Percentiles rank a stretch among this genome's conserved stretches.
phyloP scores from a whole-genome alignment of 2,113 vertebrate species.

The Mobula hypostoma region DNA sequence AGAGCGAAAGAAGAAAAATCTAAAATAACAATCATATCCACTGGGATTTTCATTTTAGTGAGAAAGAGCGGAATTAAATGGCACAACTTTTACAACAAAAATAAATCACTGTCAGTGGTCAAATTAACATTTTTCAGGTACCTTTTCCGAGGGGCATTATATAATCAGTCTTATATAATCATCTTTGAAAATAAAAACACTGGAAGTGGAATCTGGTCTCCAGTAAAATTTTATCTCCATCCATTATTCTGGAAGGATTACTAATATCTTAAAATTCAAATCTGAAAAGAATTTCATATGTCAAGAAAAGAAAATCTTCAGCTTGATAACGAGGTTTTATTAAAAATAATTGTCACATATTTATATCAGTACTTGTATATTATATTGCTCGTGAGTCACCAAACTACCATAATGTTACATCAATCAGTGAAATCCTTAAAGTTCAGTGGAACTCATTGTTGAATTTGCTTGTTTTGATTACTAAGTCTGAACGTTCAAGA shows the following conservation, averaged over 20 bases:
- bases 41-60: not conserved
- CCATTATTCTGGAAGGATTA: not conserved
- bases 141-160: not conserved
- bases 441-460: not conserved
- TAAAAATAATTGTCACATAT: not conserved
- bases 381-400: not conserved
- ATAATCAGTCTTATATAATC: not conserved
- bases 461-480: not conserved
- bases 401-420: not conserved
- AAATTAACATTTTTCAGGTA: not conserved
- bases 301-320: not conserved
- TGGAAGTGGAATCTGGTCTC: not conserved
- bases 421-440: not conserved
- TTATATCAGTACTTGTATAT: not conserved
- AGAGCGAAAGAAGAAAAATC: conserved; percentile 24
- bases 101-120: conserved; percentile 30
- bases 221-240: not conserved
- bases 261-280: not conserved
- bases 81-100: conserved; percentile 24
- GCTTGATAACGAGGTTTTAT: not conserved
- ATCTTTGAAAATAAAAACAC: not conserved
- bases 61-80: conserved; percentile 17
- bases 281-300: not conserved
- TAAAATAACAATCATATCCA: not conserved
- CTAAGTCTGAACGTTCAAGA: not conserved